Percentiles rank a stretch among this genome's conserved stretches.
Evolutionary conservation across 2,888 invertebrate genomes (phyloP).

Genomic region (Pimpla rufipes): DNA sequence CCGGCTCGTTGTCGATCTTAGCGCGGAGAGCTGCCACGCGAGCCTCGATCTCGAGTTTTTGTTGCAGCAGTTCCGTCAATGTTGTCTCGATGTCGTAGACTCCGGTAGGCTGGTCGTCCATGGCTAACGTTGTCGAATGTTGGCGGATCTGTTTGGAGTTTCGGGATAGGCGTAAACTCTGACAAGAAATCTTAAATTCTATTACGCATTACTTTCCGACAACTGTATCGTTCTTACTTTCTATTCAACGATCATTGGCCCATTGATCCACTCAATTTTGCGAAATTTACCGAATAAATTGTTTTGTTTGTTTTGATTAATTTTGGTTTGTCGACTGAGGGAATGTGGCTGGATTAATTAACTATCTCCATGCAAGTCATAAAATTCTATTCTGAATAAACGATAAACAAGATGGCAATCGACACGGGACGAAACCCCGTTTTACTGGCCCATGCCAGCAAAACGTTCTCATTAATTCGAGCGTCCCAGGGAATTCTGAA

Average conservation of each 20-base stretch:
- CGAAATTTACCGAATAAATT: too few relatives aligned
- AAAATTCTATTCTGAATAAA: too few relatives aligned
- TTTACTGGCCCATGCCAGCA: too few relatives aligned
- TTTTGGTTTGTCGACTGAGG: too few relatives aligned
- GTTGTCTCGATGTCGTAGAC: not conserved
- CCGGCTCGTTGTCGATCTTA: not conserved
- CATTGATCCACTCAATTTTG: constrained; percentile 31
- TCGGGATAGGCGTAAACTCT: not conserved
- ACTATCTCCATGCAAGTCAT: too few relatives aligned
- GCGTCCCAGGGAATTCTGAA: too few relatives aligned
- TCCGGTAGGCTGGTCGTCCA: not conserved
- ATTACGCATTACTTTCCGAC: constrained; percentile 53
- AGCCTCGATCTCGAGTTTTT: not conserved
- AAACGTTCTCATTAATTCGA: too few relatives aligned
- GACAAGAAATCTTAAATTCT: constrained; percentile 9
- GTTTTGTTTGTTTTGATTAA: too few relatives aligned
- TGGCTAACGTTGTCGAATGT: not conserved
- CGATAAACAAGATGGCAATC: too few relatives aligned
- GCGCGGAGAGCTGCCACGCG: not conserved
- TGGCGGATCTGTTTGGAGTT: not conserved
- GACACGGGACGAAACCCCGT: too few relatives aligned
- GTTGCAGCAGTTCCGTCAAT: not conserved
- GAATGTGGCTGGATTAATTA: too few relatives aligned
- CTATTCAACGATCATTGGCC: constrained; percentile 56
- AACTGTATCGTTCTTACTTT: constrained; percentile 32